A percentile compares a stretch with the other conserved stretches of the same genome.
Evolutionary conservation across 2,113 vertebrate species (phyloP).

Genomic region (Alaudala cheleensis): DNA sequence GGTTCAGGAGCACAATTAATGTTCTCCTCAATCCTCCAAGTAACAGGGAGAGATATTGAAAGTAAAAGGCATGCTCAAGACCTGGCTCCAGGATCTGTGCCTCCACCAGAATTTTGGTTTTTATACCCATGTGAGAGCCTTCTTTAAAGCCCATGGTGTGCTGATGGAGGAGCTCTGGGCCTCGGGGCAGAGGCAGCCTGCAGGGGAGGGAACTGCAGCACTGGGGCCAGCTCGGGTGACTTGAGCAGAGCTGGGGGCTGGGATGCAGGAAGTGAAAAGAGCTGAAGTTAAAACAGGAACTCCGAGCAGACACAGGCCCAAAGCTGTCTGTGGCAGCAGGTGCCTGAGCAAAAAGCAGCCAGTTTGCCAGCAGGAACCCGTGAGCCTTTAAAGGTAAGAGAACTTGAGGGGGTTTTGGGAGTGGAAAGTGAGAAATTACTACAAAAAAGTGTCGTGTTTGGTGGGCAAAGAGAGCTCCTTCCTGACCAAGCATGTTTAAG

Average conservation of each 20-base stretch:
- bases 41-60: neutral
- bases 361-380: neutral
- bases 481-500: neutral
- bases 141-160: neutral
- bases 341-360: neutral
- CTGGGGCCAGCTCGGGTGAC: neutral
- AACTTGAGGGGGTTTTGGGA: neutral
- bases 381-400: constrained; percentile 39
- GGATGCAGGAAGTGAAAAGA: constrained; percentile 13
- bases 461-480: neutral
- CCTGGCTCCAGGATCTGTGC: neutral
- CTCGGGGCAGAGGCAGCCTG: neutral
- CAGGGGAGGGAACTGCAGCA: neutral
- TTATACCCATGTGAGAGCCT: neutral
- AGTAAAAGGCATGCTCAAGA: neutral
- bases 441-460: neutral
- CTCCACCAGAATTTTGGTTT: neutral
- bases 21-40: neutral
- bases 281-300: constrained; percentile 59
- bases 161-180: neutral
- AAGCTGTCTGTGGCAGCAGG: neutral
- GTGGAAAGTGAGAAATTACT: neutral
- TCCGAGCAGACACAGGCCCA: neutral
- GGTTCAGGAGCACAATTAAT: neutral
- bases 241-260: neutral